phyloP scores from a whole-genome alignment of 1,140 invertebrate genomes.

The Formica exsecta region DNA sequence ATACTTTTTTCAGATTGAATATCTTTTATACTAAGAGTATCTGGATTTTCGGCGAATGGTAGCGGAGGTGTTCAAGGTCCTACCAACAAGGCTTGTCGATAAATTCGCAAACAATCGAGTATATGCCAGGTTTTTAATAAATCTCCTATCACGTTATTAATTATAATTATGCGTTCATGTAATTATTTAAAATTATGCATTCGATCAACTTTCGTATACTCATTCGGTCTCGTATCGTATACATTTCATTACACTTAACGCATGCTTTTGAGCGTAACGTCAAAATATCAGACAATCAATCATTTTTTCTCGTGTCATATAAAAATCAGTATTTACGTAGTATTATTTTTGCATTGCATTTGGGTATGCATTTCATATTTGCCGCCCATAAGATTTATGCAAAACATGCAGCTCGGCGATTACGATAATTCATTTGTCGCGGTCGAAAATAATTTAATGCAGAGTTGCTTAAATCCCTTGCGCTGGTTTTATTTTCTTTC shows the following conservation, averaged over 20 bases:
- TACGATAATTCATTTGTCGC: constrained; percentile 10
- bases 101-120: constrained; percentile 35
- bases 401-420: neutral
- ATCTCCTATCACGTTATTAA: neutral
- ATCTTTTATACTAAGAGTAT: constrained; percentile 33
- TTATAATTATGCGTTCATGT: constrained; percentile 31
- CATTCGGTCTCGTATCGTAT: constrained; percentile 49
- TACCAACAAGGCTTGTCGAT: neutral
- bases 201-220: constrained; percentile 40
- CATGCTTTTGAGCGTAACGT: neutral
- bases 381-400: neutral
- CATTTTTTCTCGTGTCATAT: neutral
- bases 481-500: constrained; percentile 4
- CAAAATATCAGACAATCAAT: neutral
- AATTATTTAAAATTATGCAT: constrained; percentile 5
- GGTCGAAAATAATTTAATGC: constrained; percentile 17
- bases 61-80: constrained; percentile 42
- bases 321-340: constrained; percentile 1
- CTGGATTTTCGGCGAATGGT: constrained; percentile 38
- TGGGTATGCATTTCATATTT: neutral
- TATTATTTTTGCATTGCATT: neutral
- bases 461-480: neutral
- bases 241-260: constrained; percentile 12
- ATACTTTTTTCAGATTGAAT: constrained; percentile 31
- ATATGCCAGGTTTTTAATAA: neutral